phyloP scores from a whole-genome alignment of 2,888 invertebrate species.

The Drosophila putrida region DNA sequence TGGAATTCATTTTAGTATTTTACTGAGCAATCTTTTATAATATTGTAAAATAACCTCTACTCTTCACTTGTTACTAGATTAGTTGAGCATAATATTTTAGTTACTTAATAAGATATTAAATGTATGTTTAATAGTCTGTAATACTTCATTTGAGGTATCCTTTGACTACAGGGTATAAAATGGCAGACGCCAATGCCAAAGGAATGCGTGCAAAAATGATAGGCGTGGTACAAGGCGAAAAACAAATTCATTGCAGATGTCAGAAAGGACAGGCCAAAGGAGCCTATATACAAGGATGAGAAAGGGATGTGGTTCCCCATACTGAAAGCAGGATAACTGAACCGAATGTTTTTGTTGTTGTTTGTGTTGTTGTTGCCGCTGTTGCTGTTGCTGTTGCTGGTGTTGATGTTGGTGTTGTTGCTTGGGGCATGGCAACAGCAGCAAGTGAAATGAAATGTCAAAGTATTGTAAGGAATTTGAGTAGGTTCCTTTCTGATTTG shows the following conservation, averaged over 20 bases:
- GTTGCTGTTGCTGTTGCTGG: slow-evolving; percentile 5
- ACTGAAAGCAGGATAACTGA: slow-evolving; percentile 8
- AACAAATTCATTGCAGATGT: slow-evolving; percentile 66
- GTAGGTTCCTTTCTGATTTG: slow-evolving; percentile 59
- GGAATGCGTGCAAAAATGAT: slow-evolving; percentile 32
- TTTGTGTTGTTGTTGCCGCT: not conserved
- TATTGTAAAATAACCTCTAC: too few relatives aligned
- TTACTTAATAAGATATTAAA: too few relatives aligned
- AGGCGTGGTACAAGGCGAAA: slow-evolving; percentile 40
- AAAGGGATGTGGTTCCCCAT: slow-evolving; percentile 2
- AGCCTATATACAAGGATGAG: not conserved
- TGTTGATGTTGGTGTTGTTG: slow-evolving; percentile 17
- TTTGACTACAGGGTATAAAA: slow-evolving; percentile 16
- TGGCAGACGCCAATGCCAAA: slow-evolving; percentile 12
- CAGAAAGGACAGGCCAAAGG: slow-evolving; percentile 22
- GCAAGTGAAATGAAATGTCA: slow-evolving; percentile 62
- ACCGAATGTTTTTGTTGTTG: slow-evolving; percentile 5
- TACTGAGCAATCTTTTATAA: too few relatives aligned
- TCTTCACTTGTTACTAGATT: too few relatives aligned
- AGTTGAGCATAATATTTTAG: too few relatives aligned
- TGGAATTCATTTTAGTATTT: too few relatives aligned
- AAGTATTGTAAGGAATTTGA: slow-evolving; percentile 61
- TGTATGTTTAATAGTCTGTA: not conserved
- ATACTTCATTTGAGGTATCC: not conserved
- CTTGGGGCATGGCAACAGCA: slow-evolving; percentile 11